Base-by-base conservation (phyloP, 1,140 invertebrate species). In the Atopsyche davidsoni region DNA sequence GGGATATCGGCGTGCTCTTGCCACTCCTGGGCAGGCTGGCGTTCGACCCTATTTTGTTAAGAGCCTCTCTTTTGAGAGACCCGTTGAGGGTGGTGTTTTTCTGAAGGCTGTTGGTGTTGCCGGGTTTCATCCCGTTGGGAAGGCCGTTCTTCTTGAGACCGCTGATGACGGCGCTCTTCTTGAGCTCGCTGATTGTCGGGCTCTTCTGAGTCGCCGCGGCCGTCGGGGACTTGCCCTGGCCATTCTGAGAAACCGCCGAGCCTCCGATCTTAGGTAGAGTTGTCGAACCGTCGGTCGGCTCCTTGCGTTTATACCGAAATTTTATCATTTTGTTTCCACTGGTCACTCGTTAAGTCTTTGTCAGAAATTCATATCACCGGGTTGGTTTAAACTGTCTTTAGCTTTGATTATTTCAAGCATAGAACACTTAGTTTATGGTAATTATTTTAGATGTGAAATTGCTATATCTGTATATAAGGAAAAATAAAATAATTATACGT, bases 251-350 rank as follows among this genome's bases (percentile, higher is more conserved):
- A 46, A 38, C 43, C 40, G 19, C 46, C 23, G 53, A 68, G 60
- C 11, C 66, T 51, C 25, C 13, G 17, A 41, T 51, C 2, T 40
- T 32, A 4, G 66, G 66, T 32, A 68, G 18, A 0, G 66, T 62
- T 57, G 67, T 64, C 22, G 61, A 44, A 18, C 53, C 61, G 45
- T 64, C 65, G 59, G 70, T 64, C 53, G 60, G 68, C 28, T 79
- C 77, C 57, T 79, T 79, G 28, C 76, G 75, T 51, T 79, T 79
- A 57, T 79, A 79, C 38, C 77, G 73, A 70, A 79, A 79, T 66
- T 79, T 79, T 49, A 79, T 79, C 77, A 79, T 79, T 58, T 67
- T 57, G 21, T 25, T 34, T 16, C n/a, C n/a, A n/a, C n/a, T n/a
- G n/a, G n/a, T n/a, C n/a, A n/a, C n/a, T n/a, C n/a, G n/a, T n/a